Evolutionary conservation across 2,113 vertebrate genomes (phyloP), one percentile per base, ranked within the genome.

Genomic region (Xiphophorus hellerii): DNA sequence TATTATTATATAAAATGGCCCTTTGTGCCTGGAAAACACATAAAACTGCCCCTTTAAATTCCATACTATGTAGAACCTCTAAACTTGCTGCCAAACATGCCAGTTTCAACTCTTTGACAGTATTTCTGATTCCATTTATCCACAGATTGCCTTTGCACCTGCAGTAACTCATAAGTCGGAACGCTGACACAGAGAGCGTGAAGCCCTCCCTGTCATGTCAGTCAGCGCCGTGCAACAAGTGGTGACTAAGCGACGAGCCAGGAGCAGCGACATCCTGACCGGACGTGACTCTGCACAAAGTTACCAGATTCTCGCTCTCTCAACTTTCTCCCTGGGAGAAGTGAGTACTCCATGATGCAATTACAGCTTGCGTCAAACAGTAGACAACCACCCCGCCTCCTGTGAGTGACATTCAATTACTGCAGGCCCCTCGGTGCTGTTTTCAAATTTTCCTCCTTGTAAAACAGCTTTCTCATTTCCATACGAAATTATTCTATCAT

Each of bases 391-490:
- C 63, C 60, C n/a, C 69, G 60, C 28, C 67, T 42, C 58, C n/a
- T 54, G 48, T 78, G 79, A 90, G 70, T 84, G 85, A 73, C 81
- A 80, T 82, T 74, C 67, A 84, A 86, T 86, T 81, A 86, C 74
- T n/a, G 75, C 60, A 28, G 69, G 66, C 51, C 64, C 76, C 81
- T 81, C 70, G 76, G 71, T 78, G 72, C 77, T 65, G 39, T 54
- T 61, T 73, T 74, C 66, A 80, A 35, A 75, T 76, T n/a, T 54
- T 78, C 51, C 25, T 63, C 60, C 51, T 66, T 76, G 69, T 61
- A 74, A 0, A 60, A 71, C 63, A 77, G 69, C 44, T 30, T 60
- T 75, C 73, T 84, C 63, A 86, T 87, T 86, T 90, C 71, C 81
- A 85, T 80, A 64, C 39, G 64, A 86, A 86, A 86, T 80, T 71